A percentile compares a stretch with the other conserved stretches of the same genome.
These are phyloP conservation scores for Megalops cyprinoides DNA, from an alignment of 2,797 vertebrate genomes.

Conservation along the genomic window DNA sequence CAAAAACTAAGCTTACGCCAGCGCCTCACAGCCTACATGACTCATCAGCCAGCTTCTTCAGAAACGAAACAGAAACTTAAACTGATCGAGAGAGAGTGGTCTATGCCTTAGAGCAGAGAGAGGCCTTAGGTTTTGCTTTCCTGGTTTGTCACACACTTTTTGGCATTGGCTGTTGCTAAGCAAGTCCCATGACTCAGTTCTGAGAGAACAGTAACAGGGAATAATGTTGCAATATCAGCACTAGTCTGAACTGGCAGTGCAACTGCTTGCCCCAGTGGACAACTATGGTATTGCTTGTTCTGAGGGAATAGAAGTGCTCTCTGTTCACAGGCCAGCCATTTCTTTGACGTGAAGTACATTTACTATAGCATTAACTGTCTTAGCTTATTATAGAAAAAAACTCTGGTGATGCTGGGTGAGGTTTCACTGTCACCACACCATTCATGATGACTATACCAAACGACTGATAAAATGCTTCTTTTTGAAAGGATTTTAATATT, in stretches of 20 bases:
- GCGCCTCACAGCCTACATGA: too few species aligned
- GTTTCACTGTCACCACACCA: background rate
- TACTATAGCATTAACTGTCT: background rate
- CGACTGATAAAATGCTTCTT: too few species aligned
- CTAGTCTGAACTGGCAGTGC: background rate
- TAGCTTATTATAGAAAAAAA: background rate
- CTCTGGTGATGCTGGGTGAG: background rate
- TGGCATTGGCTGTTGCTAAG: slow-evolving; percentile 24
- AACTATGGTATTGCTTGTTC: too few species aligned
- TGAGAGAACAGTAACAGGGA: background rate
- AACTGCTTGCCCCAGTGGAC: background rate
- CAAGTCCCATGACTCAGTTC: slow-evolving; percentile 41
- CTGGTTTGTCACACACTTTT: slow-evolving; percentile 37
- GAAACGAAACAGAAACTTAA: slow-evolving; percentile 42
- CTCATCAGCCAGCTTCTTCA: background rate
- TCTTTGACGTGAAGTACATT: background rate
- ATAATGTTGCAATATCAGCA: background rate
- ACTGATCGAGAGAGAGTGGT: background rate
- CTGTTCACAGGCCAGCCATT: background rate
- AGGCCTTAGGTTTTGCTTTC: slow-evolving; percentile 64
- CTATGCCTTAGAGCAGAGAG: too few species aligned
- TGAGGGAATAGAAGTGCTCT: too few species aligned
- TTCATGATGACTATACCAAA: background rate
- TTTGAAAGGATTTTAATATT: background rate
- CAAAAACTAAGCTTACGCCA: too few species aligned